Percentiles rank a stretch among this genome's conserved stretches.
Conservation (phyloP, 2,113 vertebrate genomes). For the Leucopternis melanops region DNA sequence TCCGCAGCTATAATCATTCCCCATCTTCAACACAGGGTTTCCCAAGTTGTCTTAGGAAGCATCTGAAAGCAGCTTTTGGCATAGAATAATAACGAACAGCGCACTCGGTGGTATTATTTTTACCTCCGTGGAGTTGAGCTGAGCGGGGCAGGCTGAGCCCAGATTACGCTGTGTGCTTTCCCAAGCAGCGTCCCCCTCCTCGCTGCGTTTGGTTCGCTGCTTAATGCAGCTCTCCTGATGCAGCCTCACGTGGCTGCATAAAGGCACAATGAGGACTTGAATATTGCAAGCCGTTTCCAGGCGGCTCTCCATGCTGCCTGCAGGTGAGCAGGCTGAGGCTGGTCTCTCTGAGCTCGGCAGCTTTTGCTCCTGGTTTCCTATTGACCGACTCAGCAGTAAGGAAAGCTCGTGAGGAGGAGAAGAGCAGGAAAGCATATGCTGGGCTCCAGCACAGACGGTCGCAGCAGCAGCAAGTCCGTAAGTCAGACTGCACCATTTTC, state of each 20-base stretch:
- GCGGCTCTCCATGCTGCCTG: not conserved
- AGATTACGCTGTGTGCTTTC: not conserved
- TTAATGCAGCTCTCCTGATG: constrained; percentile 46
- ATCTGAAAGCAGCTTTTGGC: not conserved
- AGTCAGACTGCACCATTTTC: constrained; percentile 84
- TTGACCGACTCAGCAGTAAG: not conserved
- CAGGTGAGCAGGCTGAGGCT: constrained; percentile 26
- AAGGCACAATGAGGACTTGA: constrained; percentile 25
- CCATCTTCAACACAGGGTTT: not conserved
- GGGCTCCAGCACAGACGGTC: constrained; percentile 36
- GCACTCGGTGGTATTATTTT: not conserved
- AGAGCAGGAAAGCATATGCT: not conserved
- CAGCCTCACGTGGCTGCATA: constrained; percentile 60
- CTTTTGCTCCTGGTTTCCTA: not conserved
- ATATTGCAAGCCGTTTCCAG: not conserved
- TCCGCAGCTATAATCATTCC: not conserved
- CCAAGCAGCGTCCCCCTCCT: not conserved
- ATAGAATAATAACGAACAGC: not conserved
- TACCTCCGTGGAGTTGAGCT: not conserved
- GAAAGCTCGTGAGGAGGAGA: not conserved
- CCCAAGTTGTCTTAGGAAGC: not conserved
- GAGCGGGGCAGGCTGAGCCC: constrained; percentile 2
- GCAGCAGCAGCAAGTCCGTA: constrained; percentile 59
- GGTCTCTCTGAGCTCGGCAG: not conserved
- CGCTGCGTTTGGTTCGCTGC: not conserved